A percentile compares a stretch with the other conserved stretches of the same genome.
Evolutionary conservation across 2,113 vertebrate species (phyloP).

Genomic region (Fulica atra): DNA sequence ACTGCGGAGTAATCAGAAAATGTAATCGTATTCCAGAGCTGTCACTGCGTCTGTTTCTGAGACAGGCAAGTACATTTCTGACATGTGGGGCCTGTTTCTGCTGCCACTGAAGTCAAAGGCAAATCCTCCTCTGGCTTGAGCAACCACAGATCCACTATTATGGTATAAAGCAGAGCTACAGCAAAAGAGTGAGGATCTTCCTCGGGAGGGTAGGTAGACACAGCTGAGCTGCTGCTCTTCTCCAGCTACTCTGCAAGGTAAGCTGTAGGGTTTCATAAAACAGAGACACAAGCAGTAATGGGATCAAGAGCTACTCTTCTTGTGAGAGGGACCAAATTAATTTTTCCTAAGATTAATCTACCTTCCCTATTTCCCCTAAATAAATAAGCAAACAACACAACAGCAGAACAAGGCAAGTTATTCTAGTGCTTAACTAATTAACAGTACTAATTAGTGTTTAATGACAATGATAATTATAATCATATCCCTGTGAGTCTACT

Average conservation of each 20-base stretch:
- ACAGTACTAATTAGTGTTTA: conserved; percentile 56
- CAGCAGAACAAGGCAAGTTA: conserved; percentile 1
- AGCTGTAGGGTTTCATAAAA: not conserved
- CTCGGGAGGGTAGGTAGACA: not conserved
- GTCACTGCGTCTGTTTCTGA: not conserved
- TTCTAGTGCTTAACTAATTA: conserved; percentile 61
- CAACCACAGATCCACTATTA: not conserved
- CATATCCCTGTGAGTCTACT: not conserved
- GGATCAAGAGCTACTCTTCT: not conserved
- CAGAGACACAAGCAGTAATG: not conserved
- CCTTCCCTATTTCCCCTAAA: not conserved
- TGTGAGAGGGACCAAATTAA: not conserved
- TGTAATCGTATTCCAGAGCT: not conserved
- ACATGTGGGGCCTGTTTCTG: not conserved
- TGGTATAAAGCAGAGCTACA: not conserved
- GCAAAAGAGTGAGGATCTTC: not conserved
- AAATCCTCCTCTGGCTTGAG: not conserved
- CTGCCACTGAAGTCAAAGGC: not conserved
- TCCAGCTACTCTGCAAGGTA: not conserved
- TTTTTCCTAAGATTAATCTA: conserved; percentile 17
- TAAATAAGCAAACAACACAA: conserved; percentile 33
- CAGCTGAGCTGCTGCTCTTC: not conserved
- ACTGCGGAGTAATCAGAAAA: not conserved
- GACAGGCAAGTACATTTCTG: not conserved
- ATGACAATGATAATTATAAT: conserved; percentile 54